Evolutionary conservation across 2,113 vertebrate species (phyloP), one percentile per base, ranked within the genome.

Genomic region (Malurus alboscapulatus): DNA sequence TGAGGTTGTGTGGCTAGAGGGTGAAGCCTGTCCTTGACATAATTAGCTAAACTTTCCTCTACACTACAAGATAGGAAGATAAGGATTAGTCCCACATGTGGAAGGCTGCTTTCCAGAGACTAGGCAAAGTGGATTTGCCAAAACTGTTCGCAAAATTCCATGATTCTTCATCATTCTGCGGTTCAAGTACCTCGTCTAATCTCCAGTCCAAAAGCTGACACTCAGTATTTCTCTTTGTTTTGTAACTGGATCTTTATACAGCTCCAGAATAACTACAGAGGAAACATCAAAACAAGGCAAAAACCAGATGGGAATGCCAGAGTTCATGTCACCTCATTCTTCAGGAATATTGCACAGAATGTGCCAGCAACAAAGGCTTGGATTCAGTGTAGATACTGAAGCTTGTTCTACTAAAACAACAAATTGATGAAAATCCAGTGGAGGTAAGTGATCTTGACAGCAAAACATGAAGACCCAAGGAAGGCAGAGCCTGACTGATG

Each of bases 161-260:
- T 58, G 79, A 75, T 73, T 94, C 67, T 94, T 94, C 75, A 80
- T 83, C 58, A 85, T 83, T 32, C 42, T 83, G 82, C 67, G 79
- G 82, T 90, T 93, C 78, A 90, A 83, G 78, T n/a, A 74, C n/a
- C 51, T 80, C 67, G 90, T 96, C 79, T 92, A 83, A 96, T 96
- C 83, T 93, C 72, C 79, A 71, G 85, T 84, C 83, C 90, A 96
- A 92, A 90, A 86, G 55, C 85, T 63, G 79, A 90, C 72, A 90
- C 34, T 94, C 67, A 86, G 0, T 63, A 86, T 83, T 95, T 90
- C 79, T 65, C 63, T 74, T 80, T 88, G 75, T 92, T 96, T 95
- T 81, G 59, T 62, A 93, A 76, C 0, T 0, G 38, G n/a, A 90
- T 91, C 75, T 86, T 88, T 71, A 59, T 27, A 73, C 42, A 74